Percentiles rank a stretch among this genome's conserved stretches.
These are phyloP conservation scores for Selenia dentaria DNA, from an alignment of 2,888 invertebrate species.

Conservation along the genomic window DNA sequence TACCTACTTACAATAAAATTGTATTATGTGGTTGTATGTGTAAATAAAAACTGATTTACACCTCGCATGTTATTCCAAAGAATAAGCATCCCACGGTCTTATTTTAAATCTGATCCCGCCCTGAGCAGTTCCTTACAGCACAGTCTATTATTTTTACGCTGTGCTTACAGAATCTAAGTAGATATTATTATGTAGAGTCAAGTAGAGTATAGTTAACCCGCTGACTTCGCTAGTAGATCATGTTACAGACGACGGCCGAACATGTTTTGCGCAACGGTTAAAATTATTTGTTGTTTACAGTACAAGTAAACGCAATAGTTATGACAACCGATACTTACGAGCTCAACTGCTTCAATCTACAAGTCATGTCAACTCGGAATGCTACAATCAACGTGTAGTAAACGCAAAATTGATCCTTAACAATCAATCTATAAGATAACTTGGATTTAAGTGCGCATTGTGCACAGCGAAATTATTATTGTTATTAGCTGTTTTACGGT, in stretches of 20 bases:
- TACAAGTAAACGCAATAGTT: constrained; percentile 19
- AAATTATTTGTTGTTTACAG: constrained; percentile 14
- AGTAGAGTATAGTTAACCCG: too few relatives aligned
- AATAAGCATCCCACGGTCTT: constrained; percentile 6
- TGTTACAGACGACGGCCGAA: constrained; percentile 24
- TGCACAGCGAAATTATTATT: too few relatives aligned
- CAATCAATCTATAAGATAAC: not conserved
- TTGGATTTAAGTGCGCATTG: too few relatives aligned
- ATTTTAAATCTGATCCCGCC: constrained; percentile 3
- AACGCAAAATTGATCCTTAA: not conserved
- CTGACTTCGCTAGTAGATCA: constrained; percentile 29
- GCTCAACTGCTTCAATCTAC: constrained; percentile 4
- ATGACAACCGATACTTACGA: constrained; percentile 17
- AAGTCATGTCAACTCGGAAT: constrained; percentile 3
- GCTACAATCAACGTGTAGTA: constrained; percentile 1
- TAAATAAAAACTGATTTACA: too few relatives aligned
- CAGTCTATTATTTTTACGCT: too few relatives aligned
- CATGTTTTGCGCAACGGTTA: constrained; percentile 27
- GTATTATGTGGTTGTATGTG: too few relatives aligned
- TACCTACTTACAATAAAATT: too few relatives aligned
- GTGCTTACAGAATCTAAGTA: too few relatives aligned
- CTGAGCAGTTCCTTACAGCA: not conserved
- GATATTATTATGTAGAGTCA: too few relatives aligned
- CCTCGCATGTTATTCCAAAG: constrained; percentile 1
- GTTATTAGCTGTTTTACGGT: too few relatives aligned